Evolutionary conservation across 2,888 invertebrate genomes (phyloP).

Genomic region (Heterodera filipjevi): DNA sequence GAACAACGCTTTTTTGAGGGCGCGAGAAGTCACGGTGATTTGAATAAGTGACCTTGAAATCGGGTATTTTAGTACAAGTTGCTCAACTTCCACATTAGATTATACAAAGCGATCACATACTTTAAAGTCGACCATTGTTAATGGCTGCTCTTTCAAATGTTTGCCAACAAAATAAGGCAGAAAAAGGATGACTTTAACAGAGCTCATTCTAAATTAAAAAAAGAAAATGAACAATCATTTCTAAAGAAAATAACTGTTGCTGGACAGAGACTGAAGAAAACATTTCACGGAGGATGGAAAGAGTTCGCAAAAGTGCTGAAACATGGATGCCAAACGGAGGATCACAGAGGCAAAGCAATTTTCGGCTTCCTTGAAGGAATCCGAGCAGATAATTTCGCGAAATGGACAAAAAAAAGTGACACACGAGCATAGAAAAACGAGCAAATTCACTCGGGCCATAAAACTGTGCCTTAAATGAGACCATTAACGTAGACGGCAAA

Average conservation of each 20-base stretch:
- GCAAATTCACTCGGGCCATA: slow-evolving; percentile 50
- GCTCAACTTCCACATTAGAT: background rate
- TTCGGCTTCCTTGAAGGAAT: slow-evolving; percentile 32
- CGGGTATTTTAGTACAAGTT: background rate
- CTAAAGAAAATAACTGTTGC: slow-evolving; percentile 18
- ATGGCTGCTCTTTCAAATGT: slow-evolving; percentile 43
- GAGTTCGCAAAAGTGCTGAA: slow-evolving; percentile 50
- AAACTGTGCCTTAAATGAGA: slow-evolving; percentile 50
- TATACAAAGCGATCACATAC: too few species aligned
- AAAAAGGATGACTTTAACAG: slow-evolving; percentile 13
- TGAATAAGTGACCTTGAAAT: slow-evolving; percentile 51
- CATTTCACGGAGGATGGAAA: slow-evolving; percentile 46
- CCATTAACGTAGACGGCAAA: background rate
- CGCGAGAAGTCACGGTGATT: slow-evolving; percentile 54
- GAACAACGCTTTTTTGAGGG: slow-evolving; percentile 50
- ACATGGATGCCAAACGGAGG: slow-evolving; percentile 62
- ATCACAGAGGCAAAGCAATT: slow-evolving; percentile 51
- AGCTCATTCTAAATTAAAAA: background rate
- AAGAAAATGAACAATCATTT: background rate
- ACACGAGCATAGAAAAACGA: slow-evolving; percentile 56
- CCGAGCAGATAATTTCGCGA: slow-evolving; percentile 34
- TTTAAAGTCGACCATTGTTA: slow-evolving; percentile 56
- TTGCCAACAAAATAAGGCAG: slow-evolving; percentile 50
- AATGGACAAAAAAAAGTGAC: slow-evolving; percentile 52
- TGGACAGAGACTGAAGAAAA: slow-evolving; percentile 23